Evolutionary conservation across 2,888 invertebrate genomes (phyloP).

Genomic region (Chydorus sphaericus): DNA sequence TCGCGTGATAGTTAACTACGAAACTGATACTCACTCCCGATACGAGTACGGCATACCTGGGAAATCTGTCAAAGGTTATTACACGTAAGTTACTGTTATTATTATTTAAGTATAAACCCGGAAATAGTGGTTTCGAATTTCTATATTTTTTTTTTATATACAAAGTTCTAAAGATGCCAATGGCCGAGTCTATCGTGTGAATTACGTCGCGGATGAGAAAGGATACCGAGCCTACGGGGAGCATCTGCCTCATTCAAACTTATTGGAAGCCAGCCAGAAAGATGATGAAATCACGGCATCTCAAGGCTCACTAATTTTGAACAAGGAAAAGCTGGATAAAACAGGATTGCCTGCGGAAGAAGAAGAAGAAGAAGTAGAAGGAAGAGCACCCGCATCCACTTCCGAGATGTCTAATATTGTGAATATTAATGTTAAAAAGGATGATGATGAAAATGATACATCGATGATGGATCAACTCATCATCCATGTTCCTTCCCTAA

Average conservation of each 20-base stretch:
- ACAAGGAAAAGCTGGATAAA: too few relatives aligned
- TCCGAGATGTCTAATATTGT: too few relatives aligned
- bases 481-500: too few relatives aligned
- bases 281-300: too few relatives aligned
- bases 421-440: too few relatives aligned
- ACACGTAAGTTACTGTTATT: constrained; percentile 5
- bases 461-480: too few relatives aligned
- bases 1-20: background rate
- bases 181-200: constrained; percentile 4
- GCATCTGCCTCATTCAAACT: background rate
- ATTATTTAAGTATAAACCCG: background rate
- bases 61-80: background rate
- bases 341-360: too few relatives aligned
- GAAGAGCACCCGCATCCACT: too few relatives aligned
- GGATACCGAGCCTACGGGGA: background rate
- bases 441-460: too few relatives aligned
- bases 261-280: too few relatives aligned
- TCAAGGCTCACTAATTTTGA: too few relatives aligned
- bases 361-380: too few relatives aligned
- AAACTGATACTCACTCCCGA: background rate
- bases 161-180: background rate
- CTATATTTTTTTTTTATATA: background rate
- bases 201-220: background rate
- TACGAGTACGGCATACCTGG: constrained; percentile 4
- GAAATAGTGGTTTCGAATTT: background rate